Evolutionary conservation across 2,797 vertebrate genomes (phyloP).

Genomic region (Chaenodraco wilsoni): DNA sequence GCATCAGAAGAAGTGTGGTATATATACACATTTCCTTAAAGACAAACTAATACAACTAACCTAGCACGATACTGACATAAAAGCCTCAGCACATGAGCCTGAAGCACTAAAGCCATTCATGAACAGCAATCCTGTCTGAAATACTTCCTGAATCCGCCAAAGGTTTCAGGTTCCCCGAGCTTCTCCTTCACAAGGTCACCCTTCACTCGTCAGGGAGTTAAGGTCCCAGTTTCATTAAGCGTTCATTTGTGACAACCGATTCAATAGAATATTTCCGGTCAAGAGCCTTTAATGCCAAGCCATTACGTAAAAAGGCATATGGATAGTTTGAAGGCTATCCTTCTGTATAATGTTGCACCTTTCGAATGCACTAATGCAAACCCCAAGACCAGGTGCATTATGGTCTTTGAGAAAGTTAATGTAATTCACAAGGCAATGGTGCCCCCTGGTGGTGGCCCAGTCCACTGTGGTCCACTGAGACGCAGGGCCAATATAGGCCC

Average conservation of each 20-base stretch:
- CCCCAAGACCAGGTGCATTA: constrained; percentile 25
- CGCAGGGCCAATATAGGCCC: constrained; percentile 84
- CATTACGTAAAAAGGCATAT: not conserved
- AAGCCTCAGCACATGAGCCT: constrained; percentile 1
- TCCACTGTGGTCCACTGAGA: constrained; percentile 78
- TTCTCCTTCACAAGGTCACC: constrained; percentile 68
- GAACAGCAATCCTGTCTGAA: constrained; percentile 11
- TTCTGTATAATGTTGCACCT: constrained; percentile 1
- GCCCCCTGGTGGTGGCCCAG: constrained; percentile 79
- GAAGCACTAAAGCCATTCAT: constrained; percentile 27
- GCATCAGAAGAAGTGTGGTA: not conserved
- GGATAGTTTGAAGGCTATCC: not conserved
- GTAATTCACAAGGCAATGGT: constrained; percentile 23
- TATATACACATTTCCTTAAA: not conserved
- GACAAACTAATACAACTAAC: not conserved
- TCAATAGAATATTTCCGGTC: constrained; percentile 18
- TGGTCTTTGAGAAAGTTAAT: not conserved
- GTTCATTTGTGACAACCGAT: constrained; percentile 50
- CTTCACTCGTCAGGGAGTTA: constrained; percentile 59
- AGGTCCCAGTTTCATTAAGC: constrained; percentile 72
- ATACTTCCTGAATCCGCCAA: constrained; percentile 30
- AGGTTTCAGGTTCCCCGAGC: constrained; percentile 38
- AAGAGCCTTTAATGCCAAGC: constrained; percentile 18
- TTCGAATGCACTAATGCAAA: constrained; percentile 13
- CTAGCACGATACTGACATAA: not conserved